Evolutionary conservation across 2,113 vertebrate species (phyloP).

Genomic region (Ceuthmochares aereus): DNA sequence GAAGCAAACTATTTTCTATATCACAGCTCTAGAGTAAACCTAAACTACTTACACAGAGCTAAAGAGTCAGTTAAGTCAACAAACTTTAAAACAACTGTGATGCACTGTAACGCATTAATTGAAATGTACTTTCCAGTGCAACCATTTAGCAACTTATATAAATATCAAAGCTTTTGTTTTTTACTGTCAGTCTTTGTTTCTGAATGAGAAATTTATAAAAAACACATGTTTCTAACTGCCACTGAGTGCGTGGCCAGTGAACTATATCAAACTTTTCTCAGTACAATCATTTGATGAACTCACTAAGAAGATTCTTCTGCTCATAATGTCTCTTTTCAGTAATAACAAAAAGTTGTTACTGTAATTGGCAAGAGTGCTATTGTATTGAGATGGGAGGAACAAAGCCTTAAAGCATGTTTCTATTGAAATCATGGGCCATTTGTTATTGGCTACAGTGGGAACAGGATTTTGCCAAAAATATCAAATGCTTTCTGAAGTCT

Average conservation of each 20-base stretch:
- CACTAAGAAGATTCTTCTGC: constrained; percentile 59
- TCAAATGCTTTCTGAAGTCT: constrained; percentile 34
- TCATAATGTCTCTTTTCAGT: constrained; percentile 69
- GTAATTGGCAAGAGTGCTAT: not conserved
- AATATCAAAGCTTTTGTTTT: constrained; percentile 82
- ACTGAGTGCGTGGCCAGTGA: constrained; percentile 77
- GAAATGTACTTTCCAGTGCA: constrained; percentile 88
- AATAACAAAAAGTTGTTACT: not conserved
- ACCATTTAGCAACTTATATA: constrained; percentile 84
- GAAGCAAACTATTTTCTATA: constrained; percentile 21
- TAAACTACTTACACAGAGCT: constrained; percentile 28
- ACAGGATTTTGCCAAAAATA: constrained; percentile 37
- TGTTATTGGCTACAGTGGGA: not conserved
- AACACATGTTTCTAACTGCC: constrained; percentile 88
- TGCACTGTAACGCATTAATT: constrained; percentile 84
- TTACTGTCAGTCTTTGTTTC: constrained; percentile 83
- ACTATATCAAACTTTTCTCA: constrained; percentile 70
- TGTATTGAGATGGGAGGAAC: constrained; percentile 1
- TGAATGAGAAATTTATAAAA: constrained; percentile 86
- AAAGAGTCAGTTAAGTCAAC: constrained; percentile 42
- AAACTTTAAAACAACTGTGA: constrained; percentile 63
- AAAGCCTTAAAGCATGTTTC: not conserved
- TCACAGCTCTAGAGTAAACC: constrained; percentile 34
- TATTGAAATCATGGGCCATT: not conserved
- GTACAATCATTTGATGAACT: constrained; percentile 57